Conservation (phyloP, 2,797 vertebrate genomes). For the Hydrophis major region DNA sequence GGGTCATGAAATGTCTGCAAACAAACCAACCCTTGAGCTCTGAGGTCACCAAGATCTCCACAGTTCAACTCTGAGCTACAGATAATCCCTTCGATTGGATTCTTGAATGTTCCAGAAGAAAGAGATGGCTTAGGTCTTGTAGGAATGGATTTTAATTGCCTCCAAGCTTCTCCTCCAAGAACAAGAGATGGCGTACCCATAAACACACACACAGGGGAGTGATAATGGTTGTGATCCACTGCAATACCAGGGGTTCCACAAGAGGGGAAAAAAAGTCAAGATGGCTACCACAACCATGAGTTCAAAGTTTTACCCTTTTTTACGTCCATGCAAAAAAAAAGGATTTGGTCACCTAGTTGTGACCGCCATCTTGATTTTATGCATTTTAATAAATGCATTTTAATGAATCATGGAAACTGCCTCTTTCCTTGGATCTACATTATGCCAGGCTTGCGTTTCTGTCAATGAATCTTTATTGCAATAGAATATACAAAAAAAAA, state of each 20-base stretch:
- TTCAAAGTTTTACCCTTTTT: background rate
- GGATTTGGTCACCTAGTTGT: background rate
- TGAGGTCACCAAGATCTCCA: background rate
- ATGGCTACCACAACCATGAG: background rate
- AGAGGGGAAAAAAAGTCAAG: background rate
- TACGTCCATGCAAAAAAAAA: background rate
- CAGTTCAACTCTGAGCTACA: background rate
- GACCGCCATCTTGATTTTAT: background rate
- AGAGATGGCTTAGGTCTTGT: background rate
- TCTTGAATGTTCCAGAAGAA: background rate
- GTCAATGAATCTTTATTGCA: slow-evolving; percentile 69
- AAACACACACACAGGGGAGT: background rate
- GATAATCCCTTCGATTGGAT: background rate
- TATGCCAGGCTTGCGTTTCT: background rate
- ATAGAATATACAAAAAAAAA: slow-evolving; percentile 53
- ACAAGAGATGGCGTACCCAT: background rate
- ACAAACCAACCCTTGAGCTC: background rate
- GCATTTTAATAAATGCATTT: background rate
- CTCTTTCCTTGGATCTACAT: background rate
- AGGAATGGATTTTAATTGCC: background rate
- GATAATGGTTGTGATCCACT: background rate
- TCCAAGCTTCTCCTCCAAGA: background rate
- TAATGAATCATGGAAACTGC: background rate
- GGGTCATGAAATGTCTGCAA: background rate
- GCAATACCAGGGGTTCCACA: background rate